phyloP scores from a whole-genome alignment of 2,888 invertebrate genomes.

The Melangyna quadrimaculata region DNA sequence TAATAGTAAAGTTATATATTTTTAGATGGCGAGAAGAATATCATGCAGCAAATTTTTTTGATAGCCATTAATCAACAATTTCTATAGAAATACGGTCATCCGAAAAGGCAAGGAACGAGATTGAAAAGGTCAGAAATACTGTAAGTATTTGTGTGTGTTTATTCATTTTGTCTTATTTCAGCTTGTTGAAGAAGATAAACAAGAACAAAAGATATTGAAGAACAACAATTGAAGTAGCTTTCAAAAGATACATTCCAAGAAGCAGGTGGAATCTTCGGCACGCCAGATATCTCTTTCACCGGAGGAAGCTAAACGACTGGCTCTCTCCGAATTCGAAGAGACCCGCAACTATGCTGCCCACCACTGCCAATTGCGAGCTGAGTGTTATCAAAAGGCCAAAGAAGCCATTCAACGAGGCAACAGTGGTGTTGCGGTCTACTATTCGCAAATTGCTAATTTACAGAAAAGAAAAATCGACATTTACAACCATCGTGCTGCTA shows the following conservation, averaged over 20 bases:
- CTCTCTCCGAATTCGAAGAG: conserved; percentile 79
- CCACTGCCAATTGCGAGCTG: conserved; percentile 79
- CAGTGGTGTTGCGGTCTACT: conserved; percentile 87
- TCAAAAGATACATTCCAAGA: conserved; percentile 39
- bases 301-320: conserved; percentile 76
- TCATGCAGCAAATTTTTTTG: too few species aligned
- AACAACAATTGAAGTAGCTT: conserved; percentile 19
- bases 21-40: too few species aligned
- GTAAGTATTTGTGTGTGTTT: neutral
- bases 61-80: too few species aligned
- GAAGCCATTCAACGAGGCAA: conserved; percentile 85
- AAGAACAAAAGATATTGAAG: conserved; percentile 33
- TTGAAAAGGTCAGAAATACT: conserved; percentile 74
- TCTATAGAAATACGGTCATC: too few species aligned
- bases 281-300: conserved; percentile 52
- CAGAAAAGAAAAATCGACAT: conserved; percentile 85
- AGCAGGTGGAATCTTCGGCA: neutral
- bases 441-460: conserved; percentile 85
- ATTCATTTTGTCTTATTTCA: conserved; percentile 14
- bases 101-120: conserved; percentile 75
- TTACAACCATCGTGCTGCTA: conserved; percentile 85
- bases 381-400: conserved; percentile 83
- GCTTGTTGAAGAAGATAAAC: conserved; percentile 57
- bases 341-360: conserved; percentile 79
- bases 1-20: too few species aligned